Conservation (phyloP, 1,140 invertebrate genomes). For the Paraescarpia echinospica region DNA sequence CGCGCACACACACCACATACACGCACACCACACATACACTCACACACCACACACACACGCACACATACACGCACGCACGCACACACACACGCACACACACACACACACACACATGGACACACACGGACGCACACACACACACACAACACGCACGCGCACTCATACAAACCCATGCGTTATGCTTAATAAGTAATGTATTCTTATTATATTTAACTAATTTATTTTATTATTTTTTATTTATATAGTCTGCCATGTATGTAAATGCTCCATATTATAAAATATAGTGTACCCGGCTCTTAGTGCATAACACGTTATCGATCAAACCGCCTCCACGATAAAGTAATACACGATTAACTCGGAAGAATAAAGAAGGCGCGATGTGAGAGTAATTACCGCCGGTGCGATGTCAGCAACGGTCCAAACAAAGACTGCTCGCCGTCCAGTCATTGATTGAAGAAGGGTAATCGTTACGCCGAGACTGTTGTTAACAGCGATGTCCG, state of each 20-base stretch:
- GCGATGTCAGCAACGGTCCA: background rate
- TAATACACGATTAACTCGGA: background rate
- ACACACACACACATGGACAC: background rate
- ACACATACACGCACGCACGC: no score
- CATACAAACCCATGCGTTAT: no score
- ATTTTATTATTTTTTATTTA: no score
- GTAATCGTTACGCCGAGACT: background rate
- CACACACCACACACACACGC: conserved; percentile 1
- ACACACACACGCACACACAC: no score
- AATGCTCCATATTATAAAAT: no score
- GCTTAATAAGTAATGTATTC: no score
- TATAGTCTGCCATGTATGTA: no score
- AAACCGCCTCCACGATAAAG: background rate
- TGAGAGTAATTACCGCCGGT: background rate
- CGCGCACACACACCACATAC: background rate
- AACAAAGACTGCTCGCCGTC: background rate
- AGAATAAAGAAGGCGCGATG: background rate
- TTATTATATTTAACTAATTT: no score
- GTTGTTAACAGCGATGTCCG: background rate
- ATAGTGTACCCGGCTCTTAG: background rate
- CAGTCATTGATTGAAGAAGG: background rate
- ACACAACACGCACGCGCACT: no score
- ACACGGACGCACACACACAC: no score
- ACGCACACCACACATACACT: no score
- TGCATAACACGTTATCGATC: background rate